Base-by-base conservation (phyloP, 2,113 vertebrate species). In the Monarcha castaneiventris region DNA sequence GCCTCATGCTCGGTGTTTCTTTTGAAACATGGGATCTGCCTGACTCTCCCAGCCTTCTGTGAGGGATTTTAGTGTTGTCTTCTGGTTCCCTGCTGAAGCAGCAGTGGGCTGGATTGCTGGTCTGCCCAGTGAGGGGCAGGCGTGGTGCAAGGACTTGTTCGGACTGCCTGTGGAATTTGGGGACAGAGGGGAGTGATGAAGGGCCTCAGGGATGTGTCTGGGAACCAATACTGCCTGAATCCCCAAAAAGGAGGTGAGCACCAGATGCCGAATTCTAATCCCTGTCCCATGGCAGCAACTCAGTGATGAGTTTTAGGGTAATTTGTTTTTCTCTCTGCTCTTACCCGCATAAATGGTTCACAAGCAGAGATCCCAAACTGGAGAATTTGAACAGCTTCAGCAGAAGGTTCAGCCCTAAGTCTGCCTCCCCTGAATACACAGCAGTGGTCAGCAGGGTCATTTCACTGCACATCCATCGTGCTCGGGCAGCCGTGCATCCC, bases 401-500 rank as follows among this genome's bases (percentile, higher is more conserved):
- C 46, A 64, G 64, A 54, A 81, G 21, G 35, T 77, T 23, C 51
- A 61, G 21, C 49, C 10, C 37, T 18, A 16, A 13, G 11, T 66
- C 73, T 35, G 23, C 22, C 71, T 55, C n/a, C 23, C 30, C 37
- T 26, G 33, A 46, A 26, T 0, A 9, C 33, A 51, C 35, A 59
- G 59, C 49, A 17, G 26, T 32, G 61, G 11, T 17, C 51, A 84
- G 71, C 56, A 79, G n/a, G 2, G 2, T 32, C 11, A 4, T 55
- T 73, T 21, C 58, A 16, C 56, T 46, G 43, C 83, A 44, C 4
- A 8, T 18, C 43, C 73, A 3, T 29, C 0, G 0, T 8, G 3
- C 67, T 19, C 0, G 0, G 37, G 41, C 71, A 94, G 37, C 74
- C 0, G 1, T 3, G 21, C 2, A 1, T 39, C 75, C 79, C 2